Evolutionary conservation across 2,888 invertebrate species (phyloP).

Genomic region (Eumacrocentrus americanus): DNA sequence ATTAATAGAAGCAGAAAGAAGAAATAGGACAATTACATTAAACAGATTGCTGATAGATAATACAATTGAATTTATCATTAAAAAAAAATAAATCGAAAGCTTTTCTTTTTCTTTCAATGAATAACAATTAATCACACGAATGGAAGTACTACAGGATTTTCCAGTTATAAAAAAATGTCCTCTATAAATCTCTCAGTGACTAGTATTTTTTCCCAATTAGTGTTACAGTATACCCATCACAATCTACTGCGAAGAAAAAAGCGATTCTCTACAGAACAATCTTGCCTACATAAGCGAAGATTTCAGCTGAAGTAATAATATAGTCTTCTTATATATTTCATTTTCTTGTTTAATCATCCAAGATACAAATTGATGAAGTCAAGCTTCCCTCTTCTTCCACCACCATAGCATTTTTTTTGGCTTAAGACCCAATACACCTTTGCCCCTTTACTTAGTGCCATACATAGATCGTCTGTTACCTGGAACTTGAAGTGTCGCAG

Average conservation of each 20-base stretch:
- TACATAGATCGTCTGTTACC: slow-evolving; percentile 68
- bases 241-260: background rate
- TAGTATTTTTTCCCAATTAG: slow-evolving; percentile 1
- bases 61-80: background rate
- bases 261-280: slow-evolving; percentile 15
- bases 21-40: slow-evolving; percentile 10
- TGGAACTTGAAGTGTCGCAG: slow-evolving; percentile 72
- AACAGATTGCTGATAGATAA: background rate
- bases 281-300: background rate
- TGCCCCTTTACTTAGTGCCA: slow-evolving; percentile 8
- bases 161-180: slow-evolving; percentile 5
- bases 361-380: background rate
- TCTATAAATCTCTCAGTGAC: background rate
- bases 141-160: slow-evolving; percentile 8
- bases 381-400: slow-evolving; percentile 15
- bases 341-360: background rate
- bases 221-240: background rate
- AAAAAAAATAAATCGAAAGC: background rate
- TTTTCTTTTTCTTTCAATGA: background rate
- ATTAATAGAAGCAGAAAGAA: slow-evolving; percentile 4
- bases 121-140: slow-evolving; percentile 4
- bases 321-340: background rate
- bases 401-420: slow-evolving; percentile 5
- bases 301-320: background rate
- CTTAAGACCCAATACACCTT: slow-evolving; percentile 12